Percentiles rank a stretch among this genome's conserved stretches.
Conservation (phyloP, 1,140 invertebrate species). For the Physella acuta region DNA sequence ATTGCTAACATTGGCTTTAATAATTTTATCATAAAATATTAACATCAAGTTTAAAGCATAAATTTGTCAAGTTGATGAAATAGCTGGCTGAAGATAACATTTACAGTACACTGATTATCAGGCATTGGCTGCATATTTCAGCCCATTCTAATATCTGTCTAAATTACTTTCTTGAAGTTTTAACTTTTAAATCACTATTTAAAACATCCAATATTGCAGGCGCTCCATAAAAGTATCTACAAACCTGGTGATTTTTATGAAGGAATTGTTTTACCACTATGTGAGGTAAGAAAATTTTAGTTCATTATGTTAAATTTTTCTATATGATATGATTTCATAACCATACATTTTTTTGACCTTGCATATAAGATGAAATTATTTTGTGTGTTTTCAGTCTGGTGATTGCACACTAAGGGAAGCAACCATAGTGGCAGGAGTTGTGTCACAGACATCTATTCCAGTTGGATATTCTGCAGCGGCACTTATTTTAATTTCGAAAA, state of each 20-base stretch:
- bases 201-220: conserved; percentile 65
- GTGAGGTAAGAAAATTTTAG: conserved; percentile 74
- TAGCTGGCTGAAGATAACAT: no score
- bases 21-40: no score
- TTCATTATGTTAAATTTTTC: no score
- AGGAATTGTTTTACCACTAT: conserved; percentile 87
- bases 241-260: conserved; percentile 99
- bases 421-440: conserved; percentile 88
- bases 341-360: no score
- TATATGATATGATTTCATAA: not conserved
- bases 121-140: no score
- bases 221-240: conserved; percentile 88
- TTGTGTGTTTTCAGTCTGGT: conserved; percentile 69
- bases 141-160: no score
- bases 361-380: not conserved
- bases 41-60: no score
- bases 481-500: conserved; percentile 85
- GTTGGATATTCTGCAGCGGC: conserved; percentile 95
- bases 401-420: conserved; percentile 94
- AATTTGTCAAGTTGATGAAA: no score
- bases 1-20: no score
- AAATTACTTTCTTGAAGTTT: no score
- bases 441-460: conserved; percentile 90
- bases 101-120: no score
- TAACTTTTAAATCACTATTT: no score